Conservation (phyloP, 2,797 vertebrate species). For the Orestias chungarensis region DNA sequence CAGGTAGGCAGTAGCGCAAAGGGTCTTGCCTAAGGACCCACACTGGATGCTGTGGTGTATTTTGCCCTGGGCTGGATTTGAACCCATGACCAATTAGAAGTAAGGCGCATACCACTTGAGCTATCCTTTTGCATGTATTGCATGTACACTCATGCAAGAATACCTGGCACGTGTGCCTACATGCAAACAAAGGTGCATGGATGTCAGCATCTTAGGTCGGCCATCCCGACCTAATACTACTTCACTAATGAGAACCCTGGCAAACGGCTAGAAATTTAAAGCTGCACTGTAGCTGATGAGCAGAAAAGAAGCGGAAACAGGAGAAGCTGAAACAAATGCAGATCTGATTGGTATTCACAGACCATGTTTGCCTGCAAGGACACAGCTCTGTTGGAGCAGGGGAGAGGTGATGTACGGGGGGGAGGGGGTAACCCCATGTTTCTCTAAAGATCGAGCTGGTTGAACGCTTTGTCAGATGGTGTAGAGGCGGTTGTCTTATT, state of each 20-base stretch:
- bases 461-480: neutral
- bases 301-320: slow-evolving; percentile 39
- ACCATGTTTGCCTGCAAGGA: slow-evolving; percentile 38
- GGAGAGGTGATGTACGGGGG: slow-evolving; percentile 1
- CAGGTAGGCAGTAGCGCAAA: no score
- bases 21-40: no score
- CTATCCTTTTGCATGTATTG: no score
- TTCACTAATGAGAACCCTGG: neutral
- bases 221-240: neutral
- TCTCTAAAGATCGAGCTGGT: slow-evolving; percentile 10
- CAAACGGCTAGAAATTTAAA: neutral
- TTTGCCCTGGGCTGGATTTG: no score
- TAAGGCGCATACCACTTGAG: no score
- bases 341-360: slow-evolving; percentile 67
- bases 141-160: no score
- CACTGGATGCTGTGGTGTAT: no score
- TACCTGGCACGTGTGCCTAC: no score
- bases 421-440: slow-evolving; percentile 12
- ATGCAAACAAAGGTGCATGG: no score
- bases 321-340: slow-evolving; percentile 55
- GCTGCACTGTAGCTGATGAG: slow-evolving; percentile 5
- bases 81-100: no score
- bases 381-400: slow-evolving; percentile 49
- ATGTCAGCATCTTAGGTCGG: neutral
- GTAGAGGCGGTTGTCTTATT: no score